These are phyloP conservation scores for Latrodectus elegans DNA, from an alignment of 2,888 invertebrate genomes.

Conservation along the genomic window DNA sequence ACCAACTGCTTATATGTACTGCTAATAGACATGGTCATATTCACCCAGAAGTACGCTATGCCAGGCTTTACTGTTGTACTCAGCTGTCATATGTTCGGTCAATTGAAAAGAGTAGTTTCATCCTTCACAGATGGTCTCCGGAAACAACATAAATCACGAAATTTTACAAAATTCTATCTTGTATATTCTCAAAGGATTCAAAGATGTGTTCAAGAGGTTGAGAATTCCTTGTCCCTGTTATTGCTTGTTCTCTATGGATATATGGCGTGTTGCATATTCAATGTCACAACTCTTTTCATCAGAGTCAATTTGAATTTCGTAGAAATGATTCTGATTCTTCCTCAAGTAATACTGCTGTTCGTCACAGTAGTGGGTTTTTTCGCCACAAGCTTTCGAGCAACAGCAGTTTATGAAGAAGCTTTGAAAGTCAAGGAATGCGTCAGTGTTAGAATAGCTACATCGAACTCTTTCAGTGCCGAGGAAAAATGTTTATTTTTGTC, in stretches of 20 bases:
- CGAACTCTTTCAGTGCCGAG: background rate
- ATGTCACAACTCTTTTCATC: slow-evolving; percentile 30
- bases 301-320: slow-evolving; percentile 11
- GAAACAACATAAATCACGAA: slow-evolving; percentile 20
- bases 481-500: slow-evolving; percentile 22
- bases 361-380: slow-evolving; percentile 24
- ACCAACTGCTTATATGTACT: slow-evolving; percentile 7
- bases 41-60: slow-evolving; percentile 41
- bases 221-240: slow-evolving; percentile 32
- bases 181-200: slow-evolving; percentile 25
- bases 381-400: slow-evolving; percentile 26
- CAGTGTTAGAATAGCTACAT: background rate
- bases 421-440: slow-evolving; percentile 23
- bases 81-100: slow-evolving; percentile 41
- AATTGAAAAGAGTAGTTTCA: slow-evolving; percentile 23
- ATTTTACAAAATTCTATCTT: background rate
- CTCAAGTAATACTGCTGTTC: background rate
- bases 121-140: slow-evolving; percentile 14
- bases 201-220: slow-evolving; percentile 8
- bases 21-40: slow-evolving; percentile 3
- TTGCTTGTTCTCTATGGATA: slow-evolving; percentile 36
- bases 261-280: slow-evolving; percentile 49
- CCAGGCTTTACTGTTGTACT: slow-evolving; percentile 46
- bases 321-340: background rate
- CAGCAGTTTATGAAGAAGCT: slow-evolving; percentile 31